A percentile compares a stretch with the other conserved stretches of the same genome.
phyloP scores from a whole-genome alignment of 2,113 vertebrate genomes.

The Thalassarche chlororhynchos region DNA sequence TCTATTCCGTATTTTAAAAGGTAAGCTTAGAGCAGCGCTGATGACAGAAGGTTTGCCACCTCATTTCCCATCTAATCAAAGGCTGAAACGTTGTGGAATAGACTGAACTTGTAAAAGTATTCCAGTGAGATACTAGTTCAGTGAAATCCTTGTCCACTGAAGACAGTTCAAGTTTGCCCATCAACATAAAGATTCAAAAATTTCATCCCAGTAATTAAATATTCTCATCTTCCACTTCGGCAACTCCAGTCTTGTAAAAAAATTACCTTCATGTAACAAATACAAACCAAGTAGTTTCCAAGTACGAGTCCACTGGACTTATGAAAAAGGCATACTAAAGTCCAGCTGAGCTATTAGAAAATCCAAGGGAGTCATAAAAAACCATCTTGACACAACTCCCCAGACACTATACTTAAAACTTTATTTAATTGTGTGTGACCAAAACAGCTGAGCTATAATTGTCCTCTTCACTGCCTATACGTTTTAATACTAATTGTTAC shows the following conservation, averaged over 20 bases:
- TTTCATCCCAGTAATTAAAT: background rate
- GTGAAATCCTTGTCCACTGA: background rate
- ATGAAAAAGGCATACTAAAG: background rate
- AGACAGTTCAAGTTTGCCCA: background rate
- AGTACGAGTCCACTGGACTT: background rate
- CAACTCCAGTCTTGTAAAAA: background rate
- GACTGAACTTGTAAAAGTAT: background rate
- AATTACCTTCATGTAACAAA: background rate
- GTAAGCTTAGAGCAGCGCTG: background rate
- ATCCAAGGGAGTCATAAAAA: background rate
- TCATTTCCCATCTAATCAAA: background rate
- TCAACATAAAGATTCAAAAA: background rate
- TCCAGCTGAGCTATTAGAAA: background rate
- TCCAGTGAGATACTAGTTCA: background rate
- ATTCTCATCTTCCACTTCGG: background rate
- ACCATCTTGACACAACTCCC: background rate
- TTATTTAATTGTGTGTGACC: background rate
- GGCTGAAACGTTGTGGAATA: background rate
- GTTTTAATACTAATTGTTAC: background rate
- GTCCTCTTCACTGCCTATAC: background rate
- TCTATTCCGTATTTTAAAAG: background rate
- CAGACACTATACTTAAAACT: background rate
- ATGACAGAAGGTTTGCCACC: background rate
- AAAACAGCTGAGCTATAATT: background rate
- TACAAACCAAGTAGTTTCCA: background rate